phyloP scores from a whole-genome alignment of 2,797 vertebrate genomes.

The Amazona ochrocephala region DNA sequence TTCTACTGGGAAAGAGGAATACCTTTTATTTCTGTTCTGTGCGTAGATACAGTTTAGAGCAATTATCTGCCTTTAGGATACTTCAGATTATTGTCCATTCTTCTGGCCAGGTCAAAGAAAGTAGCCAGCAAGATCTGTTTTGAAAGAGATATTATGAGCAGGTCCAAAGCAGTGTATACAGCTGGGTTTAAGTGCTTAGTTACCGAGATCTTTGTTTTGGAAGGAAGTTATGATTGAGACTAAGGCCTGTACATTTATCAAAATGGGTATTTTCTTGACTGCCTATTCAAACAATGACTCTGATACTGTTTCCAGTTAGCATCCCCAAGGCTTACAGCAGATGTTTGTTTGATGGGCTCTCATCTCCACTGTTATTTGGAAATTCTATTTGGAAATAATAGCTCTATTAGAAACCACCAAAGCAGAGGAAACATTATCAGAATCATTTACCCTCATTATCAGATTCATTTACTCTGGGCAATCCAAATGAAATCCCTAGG shows the following conservation, averaged over 20 bases:
- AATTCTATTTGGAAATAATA: constrained; percentile 61
- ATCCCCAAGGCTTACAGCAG: neutral
- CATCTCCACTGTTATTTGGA: constrained; percentile 16
- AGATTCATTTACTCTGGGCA: constrained; percentile 1
- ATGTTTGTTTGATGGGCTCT: constrained; percentile 26
- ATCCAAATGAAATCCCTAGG: neutral
- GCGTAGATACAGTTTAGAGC: constrained; percentile 11
- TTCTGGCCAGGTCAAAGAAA: neutral
- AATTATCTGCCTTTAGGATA: constrained; percentile 30
- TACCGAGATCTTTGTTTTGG: constrained; percentile 44
- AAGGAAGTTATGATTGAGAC: constrained; percentile 47
- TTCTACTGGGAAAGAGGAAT: neutral
- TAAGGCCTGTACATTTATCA: constrained; percentile 43
- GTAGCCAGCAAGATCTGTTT: constrained; percentile 16
- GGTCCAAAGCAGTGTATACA: neutral
- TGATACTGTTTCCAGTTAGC: neutral
- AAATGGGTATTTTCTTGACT: constrained; percentile 48
- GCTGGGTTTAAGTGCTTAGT: constrained; percentile 31
- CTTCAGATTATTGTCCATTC: constrained; percentile 36
- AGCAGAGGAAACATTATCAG: constrained; percentile 14
- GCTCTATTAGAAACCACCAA: constrained; percentile 26
- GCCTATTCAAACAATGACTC: neutral
- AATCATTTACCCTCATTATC: constrained; percentile 22
- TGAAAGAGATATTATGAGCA: constrained; percentile 31
- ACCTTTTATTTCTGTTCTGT: constrained; percentile 4